Conservation (phyloP, 2,797 vertebrate species). For the Amphiprion clarkii region DNA sequence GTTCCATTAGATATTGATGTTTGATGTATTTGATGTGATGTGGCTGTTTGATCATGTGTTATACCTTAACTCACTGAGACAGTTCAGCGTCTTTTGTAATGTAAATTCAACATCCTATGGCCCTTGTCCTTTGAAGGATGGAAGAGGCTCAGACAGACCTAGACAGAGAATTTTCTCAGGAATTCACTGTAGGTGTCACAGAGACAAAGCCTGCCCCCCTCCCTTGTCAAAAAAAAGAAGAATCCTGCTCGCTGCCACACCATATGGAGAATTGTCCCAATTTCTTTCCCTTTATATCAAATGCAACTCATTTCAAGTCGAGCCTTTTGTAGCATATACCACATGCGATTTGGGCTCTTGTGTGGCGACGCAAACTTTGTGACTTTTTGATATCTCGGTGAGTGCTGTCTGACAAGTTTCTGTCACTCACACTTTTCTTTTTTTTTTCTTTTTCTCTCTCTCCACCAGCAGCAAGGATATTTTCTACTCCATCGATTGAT, state of each 20-base stretch:
- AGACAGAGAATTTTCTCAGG: slow-evolving; percentile 67
- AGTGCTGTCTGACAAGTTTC: slow-evolving; percentile 80
- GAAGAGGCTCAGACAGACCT: slow-evolving; percentile 67
- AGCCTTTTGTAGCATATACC: slow-evolving; percentile 75
- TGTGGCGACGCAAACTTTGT: slow-evolving; percentile 77
- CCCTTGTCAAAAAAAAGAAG: slow-evolving; percentile 53
- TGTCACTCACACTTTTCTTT: slow-evolving; percentile 72
- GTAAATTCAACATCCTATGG: slow-evolving; percentile 71
- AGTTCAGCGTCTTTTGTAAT: slow-evolving; percentile 67
- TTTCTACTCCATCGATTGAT: slow-evolving; percentile 80
- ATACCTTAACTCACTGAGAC: slow-evolving; percentile 52
- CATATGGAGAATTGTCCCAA: slow-evolving; percentile 80
- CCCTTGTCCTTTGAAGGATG: slow-evolving; percentile 68
- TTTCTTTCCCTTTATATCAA: slow-evolving; percentile 78
- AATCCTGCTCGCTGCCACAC: slow-evolving; percentile 61
- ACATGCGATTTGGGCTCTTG: slow-evolving; percentile 80
- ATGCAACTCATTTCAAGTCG: slow-evolving; percentile 66
- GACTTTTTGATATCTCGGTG: slow-evolving; percentile 79
- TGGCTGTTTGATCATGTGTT: slow-evolving; percentile 60
- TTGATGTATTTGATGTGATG: slow-evolving; percentile 44
- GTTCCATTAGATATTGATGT: slow-evolving; percentile 31
- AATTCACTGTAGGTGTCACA: slow-evolving; percentile 73
- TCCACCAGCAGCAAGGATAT: slow-evolving; percentile 64
- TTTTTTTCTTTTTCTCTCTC: slow-evolving; percentile 46
- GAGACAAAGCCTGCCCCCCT: slow-evolving; percentile 64